Base-by-base conservation (phyloP, 2,113 vertebrate species). In the Thinocorus orbignyianus region DNA sequence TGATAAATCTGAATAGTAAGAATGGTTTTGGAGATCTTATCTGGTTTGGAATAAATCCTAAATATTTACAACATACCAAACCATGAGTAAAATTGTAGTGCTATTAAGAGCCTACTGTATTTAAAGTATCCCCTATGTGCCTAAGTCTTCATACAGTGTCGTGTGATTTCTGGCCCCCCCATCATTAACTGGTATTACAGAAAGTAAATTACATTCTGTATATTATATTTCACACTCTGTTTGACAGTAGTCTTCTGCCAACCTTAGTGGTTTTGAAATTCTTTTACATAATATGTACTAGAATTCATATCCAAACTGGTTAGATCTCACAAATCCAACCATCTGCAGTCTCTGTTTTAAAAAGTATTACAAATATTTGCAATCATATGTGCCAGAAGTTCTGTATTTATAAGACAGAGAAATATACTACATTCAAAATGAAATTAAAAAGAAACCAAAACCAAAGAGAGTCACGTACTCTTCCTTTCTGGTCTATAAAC, bases 401-500 rank as follows among this genome's bases (percentile, higher is more conserved):
- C 74, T 60, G 5, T 68, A 68, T 76, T 78, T 77, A 42, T 60
- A 77, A 83, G 81, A 69, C 15, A 80, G 24, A 54, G 19, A 68
- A 65, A 80, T 42, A 31, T 16, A 55, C 5, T 57, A 26, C 6
- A 46, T 60, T 64, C 5, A 80, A 88, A 80, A 48, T 35, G 68
- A 78, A 86, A 76, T 39, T 64, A 49, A 41, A 30, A 31, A 10
- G 37, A 52, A 81, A 35, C 1, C 8, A 55, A 81, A 64, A 5
- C 8, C 5, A 49, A 39, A 83, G n/a, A 13, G 1, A 16, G 4
- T 3, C 28, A 2, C 0, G 0, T 3, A n/a, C 4, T 24, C 16
- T 66, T 13, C 4, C 10, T 31, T 86, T 84, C 49, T 52, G 10
- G 39, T 41, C 44, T 61, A 17, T 7, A 42, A 80, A 55, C 10